Evolutionary conservation across 1,140 invertebrate genomes (phyloP), one percentile per base, ranked within the genome.

Genomic region (Plectus sambesii): DNA sequence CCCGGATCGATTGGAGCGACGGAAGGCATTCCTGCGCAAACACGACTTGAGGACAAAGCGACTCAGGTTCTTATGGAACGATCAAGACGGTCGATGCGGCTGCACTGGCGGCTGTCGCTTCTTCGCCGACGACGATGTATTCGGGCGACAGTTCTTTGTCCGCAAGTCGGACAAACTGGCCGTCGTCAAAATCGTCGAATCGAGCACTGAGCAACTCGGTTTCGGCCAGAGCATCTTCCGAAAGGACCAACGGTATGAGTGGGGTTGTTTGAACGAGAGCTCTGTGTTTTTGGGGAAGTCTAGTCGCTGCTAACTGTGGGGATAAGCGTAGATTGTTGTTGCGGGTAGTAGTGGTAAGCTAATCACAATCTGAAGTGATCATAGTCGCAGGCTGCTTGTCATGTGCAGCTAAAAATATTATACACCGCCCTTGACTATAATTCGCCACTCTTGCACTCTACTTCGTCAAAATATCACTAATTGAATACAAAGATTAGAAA

Each of bases 51-150:
- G 80, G 51, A 82, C 81, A 0, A 88, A 86, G 69, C 77, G 87
- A 50, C 73, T 98, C 5, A 92, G 87, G 85, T 96, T 97, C 67
- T 70, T 97, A 1, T 97, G 90, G 89, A 78, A 81, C 1, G 75
- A 70, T 9, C 74, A 53, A 80, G 82, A 60, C 39, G 29, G 9
- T 73, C 72, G 82, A 56, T 97, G 93, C 71, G 90, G 88, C 0
- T 98, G 93, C 72, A 82, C 85, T 35, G 92, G 92, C 2, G 88
- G 88, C 0, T 94, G 87, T 66, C 74, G 75, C 12, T 98, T 98
- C 72, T 97, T 97, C 70, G 89, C 35, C 1, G 30, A 44, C 8
- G 23, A 50, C 5, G 62, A 64, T 46, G 52, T 30, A 15, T 17
- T 37, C 22, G 47, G 46, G 44, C 23, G 20, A 48, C n/a, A 9